Base-by-base conservation (phyloP, 2,113 vertebrate genomes). In the Cololabis saira region DNA sequence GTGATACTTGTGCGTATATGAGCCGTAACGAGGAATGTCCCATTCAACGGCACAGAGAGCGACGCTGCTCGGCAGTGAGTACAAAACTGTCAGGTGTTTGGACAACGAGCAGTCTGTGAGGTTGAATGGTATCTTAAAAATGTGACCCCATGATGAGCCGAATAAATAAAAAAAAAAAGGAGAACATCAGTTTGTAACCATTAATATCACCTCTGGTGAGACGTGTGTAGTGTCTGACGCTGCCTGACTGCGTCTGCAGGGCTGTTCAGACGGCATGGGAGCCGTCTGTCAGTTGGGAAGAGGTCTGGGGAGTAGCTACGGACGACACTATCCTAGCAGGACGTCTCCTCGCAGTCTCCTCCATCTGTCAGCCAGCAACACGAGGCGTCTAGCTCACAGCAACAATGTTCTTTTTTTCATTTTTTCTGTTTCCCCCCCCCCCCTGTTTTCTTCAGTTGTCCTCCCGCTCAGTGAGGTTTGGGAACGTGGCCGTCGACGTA, bases 401-500 rank as follows among this genome's bases (percentile, higher is more conserved):
- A 1, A 18, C 19, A 14, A 22, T 3, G 27, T n/a, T 37, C 10
- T 37, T 37, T 37, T 37, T 7, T 37, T 37, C 10, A 8, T 37
- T 37, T 37, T 37, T 37, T 37, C 10, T 37, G n/a, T 11, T 9
- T 4, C 10, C 10, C 10, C 10, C 10, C 10, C 33, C 17, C n/a
- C 4, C 48, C 45, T n/a, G n/a, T n/a, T n/a, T 16, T 52, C 16
- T 1, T 18, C 21, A 4, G 42, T 5, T 6, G n/a, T 1, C 21
- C 1, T 40, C 53, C 67, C 61, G 2, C 18, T 97, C 94, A 98
- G 71, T 98, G 96, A 33, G 95, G 95, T 78, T 95, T 96, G 63
- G 96, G 96, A 19, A 95, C 86, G 1, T 98, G 96, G 3, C 96
- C 96, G 0, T 98, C 96, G 72, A 98, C 96, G 0, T 98, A 97